Evolutionary conservation across 2,113 vertebrate species (phyloP).

Genomic region (Propithecus coquereli): DNA sequence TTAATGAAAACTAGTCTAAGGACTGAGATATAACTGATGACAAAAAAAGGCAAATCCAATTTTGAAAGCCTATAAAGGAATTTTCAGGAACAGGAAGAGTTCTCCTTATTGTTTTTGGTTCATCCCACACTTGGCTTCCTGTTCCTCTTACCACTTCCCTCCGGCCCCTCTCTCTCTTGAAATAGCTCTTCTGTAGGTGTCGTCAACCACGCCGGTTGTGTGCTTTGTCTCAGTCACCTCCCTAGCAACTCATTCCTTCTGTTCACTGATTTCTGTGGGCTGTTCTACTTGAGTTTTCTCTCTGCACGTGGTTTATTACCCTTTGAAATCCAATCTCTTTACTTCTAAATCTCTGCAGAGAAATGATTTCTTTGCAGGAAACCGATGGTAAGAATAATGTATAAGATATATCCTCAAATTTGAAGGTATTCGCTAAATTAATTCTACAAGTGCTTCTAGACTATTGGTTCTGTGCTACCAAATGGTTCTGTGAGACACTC

Average conservation of each 20-base stretch:
- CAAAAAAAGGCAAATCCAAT: conserved; percentile 44
- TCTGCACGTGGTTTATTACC: conserved; percentile 21
- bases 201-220: conserved; percentile 36
- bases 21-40: conserved; percentile 38
- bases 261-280: conserved; percentile 63
- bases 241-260: conserved; percentile 69
- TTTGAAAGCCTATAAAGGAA: neutral
- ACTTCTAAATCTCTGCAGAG: conserved; percentile 11
- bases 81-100: conserved; percentile 60
- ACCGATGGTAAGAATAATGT: neutral
- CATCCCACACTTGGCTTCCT: conserved; percentile 72
- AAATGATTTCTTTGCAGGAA: neutral
- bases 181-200: conserved; percentile 75
- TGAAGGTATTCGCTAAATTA: neutral
- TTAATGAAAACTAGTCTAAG: conserved; percentile 29
- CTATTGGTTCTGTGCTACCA: neutral
- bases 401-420: neutral
- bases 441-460: neutral
- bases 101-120: conserved; percentile 35
- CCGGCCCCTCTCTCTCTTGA: conserved; percentile 41
- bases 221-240: conserved; percentile 59
- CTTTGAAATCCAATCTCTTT: conserved; percentile 23
- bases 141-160: conserved; percentile 63
- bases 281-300: conserved; percentile 46
- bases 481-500: neutral